A percentile compares a stretch with the other conserved stretches of the same genome.
Conservation (phyloP, 2,797 vertebrate genomes). For the Etheostoma perlongum region DNA sequence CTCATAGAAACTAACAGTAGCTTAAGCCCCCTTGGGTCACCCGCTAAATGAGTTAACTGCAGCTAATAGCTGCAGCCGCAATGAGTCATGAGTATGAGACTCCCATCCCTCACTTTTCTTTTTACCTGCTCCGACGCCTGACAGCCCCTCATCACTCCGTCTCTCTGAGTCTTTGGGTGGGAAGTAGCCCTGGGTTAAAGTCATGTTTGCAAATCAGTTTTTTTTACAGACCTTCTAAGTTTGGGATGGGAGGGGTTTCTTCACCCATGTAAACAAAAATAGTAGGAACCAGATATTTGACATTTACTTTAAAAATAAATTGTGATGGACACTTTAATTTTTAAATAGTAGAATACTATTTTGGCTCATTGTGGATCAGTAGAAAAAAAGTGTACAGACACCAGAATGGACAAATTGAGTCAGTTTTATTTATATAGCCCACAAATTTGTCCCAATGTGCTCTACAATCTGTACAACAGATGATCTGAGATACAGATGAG, state of each 20-base stretch:
- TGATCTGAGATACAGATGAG: too few species aligned
- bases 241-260: slow-evolving; percentile 1
- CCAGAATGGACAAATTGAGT: slow-evolving; percentile 4
- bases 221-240: slow-evolving; percentile 5
- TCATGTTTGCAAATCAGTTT: slow-evolving; percentile 7
- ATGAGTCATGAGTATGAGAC: slow-evolving; percentile 37
- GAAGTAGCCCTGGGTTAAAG: slow-evolving; percentile 40
- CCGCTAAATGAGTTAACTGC: slow-evolving; percentile 48
- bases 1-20: slow-evolving; percentile 17
- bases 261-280: neutral
- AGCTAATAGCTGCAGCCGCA: slow-evolving; percentile 49
- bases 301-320: neutral
- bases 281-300: neutral
- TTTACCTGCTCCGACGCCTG: slow-evolving; percentile 43
- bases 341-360: neutral
- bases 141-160: slow-evolving; percentile 27
- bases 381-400: neutral
- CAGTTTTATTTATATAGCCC: neutral
- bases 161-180: slow-evolving; percentile 26
- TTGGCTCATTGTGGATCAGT: neutral
- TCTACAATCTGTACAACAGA: neutral
- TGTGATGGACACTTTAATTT: neutral
- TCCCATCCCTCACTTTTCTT: slow-evolving; percentile 11
- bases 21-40: slow-evolving; percentile 31
- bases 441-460: neutral